Conservation (phyloP, 2,888 invertebrate genomes). For the Lasioglossum lativentre region DNA sequence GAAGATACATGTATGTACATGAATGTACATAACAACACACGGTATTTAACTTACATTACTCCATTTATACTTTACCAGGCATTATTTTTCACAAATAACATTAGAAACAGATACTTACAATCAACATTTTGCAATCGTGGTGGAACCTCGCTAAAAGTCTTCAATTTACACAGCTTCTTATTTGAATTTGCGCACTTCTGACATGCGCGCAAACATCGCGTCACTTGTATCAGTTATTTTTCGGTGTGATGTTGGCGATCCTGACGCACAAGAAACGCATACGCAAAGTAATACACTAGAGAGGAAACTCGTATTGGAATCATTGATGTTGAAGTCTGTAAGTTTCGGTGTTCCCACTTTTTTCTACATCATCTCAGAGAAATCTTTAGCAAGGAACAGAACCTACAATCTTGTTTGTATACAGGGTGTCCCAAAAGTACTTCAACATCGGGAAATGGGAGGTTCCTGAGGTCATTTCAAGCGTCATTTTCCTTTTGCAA, state of each 20-base stretch:
- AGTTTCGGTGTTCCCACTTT: too few relatives aligned
- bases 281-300: not conserved
- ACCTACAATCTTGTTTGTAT: too few relatives aligned
- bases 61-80: not conserved
- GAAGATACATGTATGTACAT: not conserved
- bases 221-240: too few relatives aligned
- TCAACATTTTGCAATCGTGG: slow-evolving; percentile 12
- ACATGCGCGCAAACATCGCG: too few relatives aligned
- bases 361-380: too few relatives aligned
- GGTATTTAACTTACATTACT: not conserved
- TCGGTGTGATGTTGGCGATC: too few relatives aligned
- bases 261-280: too few relatives aligned
- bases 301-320: not conserved
- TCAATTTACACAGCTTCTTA: not conserved
- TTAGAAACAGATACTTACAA: slow-evolving; percentile 16
- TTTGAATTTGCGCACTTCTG: not conserved
- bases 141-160: not conserved
- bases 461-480: too few relatives aligned
- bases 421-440: too few relatives aligned
- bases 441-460: too few relatives aligned
- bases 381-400: too few relatives aligned
- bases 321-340: not conserved
- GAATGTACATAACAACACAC: not conserved
- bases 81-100: not conserved
- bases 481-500: too few relatives aligned